phyloP scores from a whole-genome alignment of 1,140 invertebrate species.

The Drosophila eugracilis region DNA sequence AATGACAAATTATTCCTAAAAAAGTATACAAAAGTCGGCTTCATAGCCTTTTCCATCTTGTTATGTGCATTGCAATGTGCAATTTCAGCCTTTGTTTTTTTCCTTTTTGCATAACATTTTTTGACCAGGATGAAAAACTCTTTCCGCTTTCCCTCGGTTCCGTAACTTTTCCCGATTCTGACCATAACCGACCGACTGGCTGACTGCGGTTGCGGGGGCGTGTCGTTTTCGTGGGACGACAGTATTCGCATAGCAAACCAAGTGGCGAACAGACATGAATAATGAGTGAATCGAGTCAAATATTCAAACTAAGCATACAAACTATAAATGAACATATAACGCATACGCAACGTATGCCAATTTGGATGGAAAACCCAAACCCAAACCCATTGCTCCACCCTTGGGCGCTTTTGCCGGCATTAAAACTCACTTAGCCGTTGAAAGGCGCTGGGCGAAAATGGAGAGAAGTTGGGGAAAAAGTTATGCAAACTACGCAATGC shows the following conservation, averaged over 20 bases:
- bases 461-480: constrained; percentile 37
- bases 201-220: constrained; percentile 47
- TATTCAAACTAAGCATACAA: constrained; percentile 38
- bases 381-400: constrained; percentile 12
- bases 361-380: constrained; percentile 13
- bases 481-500: constrained; percentile 80
- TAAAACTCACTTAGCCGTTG: constrained; percentile 71
- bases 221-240: constrained; percentile 44
- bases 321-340: constrained; percentile 46
- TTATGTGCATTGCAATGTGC: constrained; percentile 29
- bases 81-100: constrained; percentile 14
- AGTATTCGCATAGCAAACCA: constrained; percentile 50
- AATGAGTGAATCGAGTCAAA: constrained; percentile 62
- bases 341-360: constrained; percentile 59
- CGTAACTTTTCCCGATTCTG: constrained; percentile 14
- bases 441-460: constrained; percentile 5
- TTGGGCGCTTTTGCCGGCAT: constrained; percentile 55
- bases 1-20: too few species aligned
- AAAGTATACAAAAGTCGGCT: constrained; percentile 2
- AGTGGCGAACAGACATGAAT: constrained; percentile 77
- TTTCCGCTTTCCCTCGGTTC: not conserved
- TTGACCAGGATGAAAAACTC: constrained; percentile 14
- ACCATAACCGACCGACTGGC: constrained; percentile 16
- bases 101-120: constrained; percentile 27
- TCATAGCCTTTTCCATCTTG: not conserved